These are phyloP conservation scores for Sardinella longiceps DNA, from an alignment of 2,797 vertebrate species.

Conservation along the genomic window DNA sequence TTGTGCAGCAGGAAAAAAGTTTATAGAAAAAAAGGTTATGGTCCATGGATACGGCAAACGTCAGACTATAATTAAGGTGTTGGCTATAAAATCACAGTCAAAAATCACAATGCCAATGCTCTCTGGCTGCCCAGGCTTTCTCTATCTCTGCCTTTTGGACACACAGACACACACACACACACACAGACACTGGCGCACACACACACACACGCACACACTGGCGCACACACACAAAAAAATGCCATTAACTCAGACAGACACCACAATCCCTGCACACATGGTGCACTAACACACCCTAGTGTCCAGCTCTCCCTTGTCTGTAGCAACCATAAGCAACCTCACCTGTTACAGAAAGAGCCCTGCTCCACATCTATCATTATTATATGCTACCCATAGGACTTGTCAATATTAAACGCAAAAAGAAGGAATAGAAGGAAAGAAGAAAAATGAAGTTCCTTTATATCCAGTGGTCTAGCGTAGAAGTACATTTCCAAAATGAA, in stretches of 20 bases:
- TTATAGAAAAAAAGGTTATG: not conserved
- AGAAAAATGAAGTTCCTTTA: not conserved
- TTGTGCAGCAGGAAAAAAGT: not conserved
- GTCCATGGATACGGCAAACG: not conserved
- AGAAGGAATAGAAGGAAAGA: not conserved
- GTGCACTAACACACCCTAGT: slow-evolving; percentile 23
- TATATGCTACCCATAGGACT: too few species aligned
- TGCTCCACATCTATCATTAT: too few species aligned
- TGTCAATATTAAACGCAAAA: not conserved
- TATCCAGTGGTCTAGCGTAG: not conserved
- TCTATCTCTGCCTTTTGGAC: too few species aligned
- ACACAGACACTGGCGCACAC: not conserved
- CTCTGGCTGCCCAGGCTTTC: too few species aligned
- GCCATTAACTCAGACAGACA: not conserved
- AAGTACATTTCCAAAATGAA: too few species aligned
- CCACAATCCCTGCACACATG: not conserved
- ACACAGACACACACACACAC: not conserved
- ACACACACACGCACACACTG: not conserved
- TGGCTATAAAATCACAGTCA: not conserved
- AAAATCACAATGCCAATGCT: not conserved
- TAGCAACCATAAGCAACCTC: not conserved
- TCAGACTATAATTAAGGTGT: not conserved
- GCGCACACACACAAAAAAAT: not conserved
- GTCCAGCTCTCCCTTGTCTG: not conserved
- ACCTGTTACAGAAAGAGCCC: not conserved